Base-by-base conservation (phyloP, 2,888 invertebrate species). In the Geophilus truncorum region DNA sequence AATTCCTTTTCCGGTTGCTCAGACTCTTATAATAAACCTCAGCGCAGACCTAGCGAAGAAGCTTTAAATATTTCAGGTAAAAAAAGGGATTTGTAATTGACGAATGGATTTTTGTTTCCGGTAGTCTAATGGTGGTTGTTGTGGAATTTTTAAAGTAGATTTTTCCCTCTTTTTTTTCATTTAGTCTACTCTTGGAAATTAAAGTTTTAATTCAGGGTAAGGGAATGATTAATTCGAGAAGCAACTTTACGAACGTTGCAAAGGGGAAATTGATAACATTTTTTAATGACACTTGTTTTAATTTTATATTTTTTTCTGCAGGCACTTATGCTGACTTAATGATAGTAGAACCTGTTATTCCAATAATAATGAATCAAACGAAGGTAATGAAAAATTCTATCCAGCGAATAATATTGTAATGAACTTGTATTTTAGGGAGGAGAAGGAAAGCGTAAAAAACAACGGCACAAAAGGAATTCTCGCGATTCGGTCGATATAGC, bases 1-100 rank as follows among this genome's bases (percentile, higher is more conserved):
- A 81, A 81, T 62, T 81, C 81, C 4, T 82, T 79, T 30, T 21
- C 79, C 18, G 76, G 78, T 12, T 40, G 40, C 40, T 40, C 40
- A 4, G n/a, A n/a, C n/a, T 40, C 40, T 0, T 40, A 40, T n/a
- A 40, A 40, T n/a, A 77, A 28, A 77, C 30, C 28, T 32, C 30
- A 79, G 15, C 80, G 81, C 25, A 77, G 80, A 30, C 80, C 81
- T n/a, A 81, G 81, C 34, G 79, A 79, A 9, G 81, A 81, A 78
- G 80, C 81, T 15, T 75, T 81, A 21, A 78, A 81, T 45, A 79
- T 80, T 18, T 78, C 81, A 28, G 81, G 81, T 81, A 28, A 25
- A 78, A 79, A 12, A 75, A 10, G 21, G 40, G 15, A n/a, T 40
- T 40, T 36, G 15, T n/a, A n/a, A 45, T n/a, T n/a, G n/a, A n/a